Percentiles rank a stretch among this genome's conserved stretches.
phyloP scores from a whole-genome alignment of 2,797 vertebrate genomes.

The Pachyuromys duprasi region DNA sequence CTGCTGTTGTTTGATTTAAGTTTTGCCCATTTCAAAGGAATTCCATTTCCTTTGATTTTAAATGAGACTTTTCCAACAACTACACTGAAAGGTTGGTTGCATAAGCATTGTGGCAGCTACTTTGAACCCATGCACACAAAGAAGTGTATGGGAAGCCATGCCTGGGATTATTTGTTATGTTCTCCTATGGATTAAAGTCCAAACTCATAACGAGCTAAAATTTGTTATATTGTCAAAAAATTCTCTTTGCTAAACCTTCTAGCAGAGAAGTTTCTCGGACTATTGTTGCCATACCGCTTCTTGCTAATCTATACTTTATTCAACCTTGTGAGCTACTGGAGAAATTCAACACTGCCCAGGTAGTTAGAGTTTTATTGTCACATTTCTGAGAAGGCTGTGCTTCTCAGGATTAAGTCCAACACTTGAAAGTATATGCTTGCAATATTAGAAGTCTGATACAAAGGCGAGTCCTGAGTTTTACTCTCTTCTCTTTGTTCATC shows the following conservation, averaged over 20 bases:
- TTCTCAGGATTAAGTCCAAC: conserved; percentile 24
- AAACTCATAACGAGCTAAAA: neutral
- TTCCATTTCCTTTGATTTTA: neutral
- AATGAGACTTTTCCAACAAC: neutral
- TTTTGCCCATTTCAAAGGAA: conserved; percentile 12
- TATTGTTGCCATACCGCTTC: neutral
- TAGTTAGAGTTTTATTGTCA: neutral
- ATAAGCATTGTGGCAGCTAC: neutral
- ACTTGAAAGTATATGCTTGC: neutral
- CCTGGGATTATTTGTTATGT: neutral
- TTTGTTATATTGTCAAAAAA: neutral
- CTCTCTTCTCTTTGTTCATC: neutral
- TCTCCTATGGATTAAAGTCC: neutral
- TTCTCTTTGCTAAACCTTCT: neutral
- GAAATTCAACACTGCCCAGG: neutral
- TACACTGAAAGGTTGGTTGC: neutral
- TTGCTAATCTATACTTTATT: neutral
- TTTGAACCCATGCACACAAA: neutral
- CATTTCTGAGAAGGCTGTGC: neutral
- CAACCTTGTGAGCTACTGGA: neutral
- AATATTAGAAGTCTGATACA: neutral
- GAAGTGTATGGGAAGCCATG: neutral
- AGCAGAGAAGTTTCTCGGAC: neutral
- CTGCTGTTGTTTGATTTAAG: neutral
- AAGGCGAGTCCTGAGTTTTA: neutral